phyloP scores from a whole-genome alignment of 2,113 vertebrate species.

The Oreotragus oreotragus region DNA sequence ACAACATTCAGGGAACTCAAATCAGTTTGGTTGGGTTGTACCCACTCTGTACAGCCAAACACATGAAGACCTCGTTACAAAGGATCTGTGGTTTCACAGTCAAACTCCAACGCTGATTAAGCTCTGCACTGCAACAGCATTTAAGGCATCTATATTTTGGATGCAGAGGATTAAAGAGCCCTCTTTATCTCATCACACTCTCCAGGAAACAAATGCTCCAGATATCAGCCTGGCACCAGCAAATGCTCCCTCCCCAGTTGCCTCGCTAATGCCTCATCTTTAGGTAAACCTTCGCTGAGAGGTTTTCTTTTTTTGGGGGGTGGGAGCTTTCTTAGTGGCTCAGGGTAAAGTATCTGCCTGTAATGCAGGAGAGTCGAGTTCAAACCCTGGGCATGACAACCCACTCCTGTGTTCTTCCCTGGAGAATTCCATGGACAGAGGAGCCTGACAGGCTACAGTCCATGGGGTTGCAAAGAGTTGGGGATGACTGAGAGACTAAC shows the following conservation, averaged over 20 bases:
- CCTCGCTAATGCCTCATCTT: constrained; percentile 32
- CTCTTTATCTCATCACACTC: constrained; percentile 55
- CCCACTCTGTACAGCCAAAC: not conserved
- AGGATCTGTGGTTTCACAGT: not conserved
- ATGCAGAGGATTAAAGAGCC: constrained; percentile 16
- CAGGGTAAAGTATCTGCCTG: not conserved
- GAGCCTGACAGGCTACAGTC: not conserved
- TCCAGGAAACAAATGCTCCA: constrained; percentile 68
- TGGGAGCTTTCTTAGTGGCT: not conserved
- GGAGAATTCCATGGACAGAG: not conserved
- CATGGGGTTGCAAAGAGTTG: not conserved
- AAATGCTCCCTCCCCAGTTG: constrained; percentile 66
- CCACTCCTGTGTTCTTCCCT: not conserved
- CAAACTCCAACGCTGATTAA: not conserved
- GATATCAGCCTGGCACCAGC: constrained; percentile 42
- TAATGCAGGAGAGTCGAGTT: not conserved
- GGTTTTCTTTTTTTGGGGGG: not conserved
- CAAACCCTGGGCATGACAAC: not conserved
- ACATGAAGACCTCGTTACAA: not conserved
- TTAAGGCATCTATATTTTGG: not conserved
- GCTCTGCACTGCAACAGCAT: not conserved
- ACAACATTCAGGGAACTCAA: not conserved
- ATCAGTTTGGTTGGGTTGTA: not conserved
- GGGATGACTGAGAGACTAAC: not conserved
- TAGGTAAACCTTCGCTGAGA: constrained; percentile 26